These are phyloP conservation scores for Metridium senile DNA, from an alignment of 92 coral and sea anemone genomes.

Conservation along the genomic window DNA sequence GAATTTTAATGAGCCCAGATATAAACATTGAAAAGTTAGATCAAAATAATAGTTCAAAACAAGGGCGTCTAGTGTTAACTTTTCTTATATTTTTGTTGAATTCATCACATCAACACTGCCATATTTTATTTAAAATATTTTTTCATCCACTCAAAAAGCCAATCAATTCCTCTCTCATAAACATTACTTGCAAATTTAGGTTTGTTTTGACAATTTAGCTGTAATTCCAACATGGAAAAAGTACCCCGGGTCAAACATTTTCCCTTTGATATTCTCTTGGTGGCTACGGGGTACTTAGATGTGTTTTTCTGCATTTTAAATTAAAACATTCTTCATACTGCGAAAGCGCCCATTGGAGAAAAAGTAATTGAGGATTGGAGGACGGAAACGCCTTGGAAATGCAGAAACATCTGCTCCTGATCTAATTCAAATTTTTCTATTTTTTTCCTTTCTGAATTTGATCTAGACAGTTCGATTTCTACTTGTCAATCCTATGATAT, in stretches of 20 bases:
- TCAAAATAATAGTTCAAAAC: background rate
- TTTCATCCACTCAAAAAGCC: background rate
- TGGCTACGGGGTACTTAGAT: slow-evolving; percentile 1
- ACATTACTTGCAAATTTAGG: background rate
- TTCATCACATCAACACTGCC: background rate
- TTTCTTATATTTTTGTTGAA: background rate
- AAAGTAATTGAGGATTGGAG: slow-evolving; percentile 8
- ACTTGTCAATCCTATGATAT: background rate
- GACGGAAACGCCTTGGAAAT: slow-evolving; percentile 25
- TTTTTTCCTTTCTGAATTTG: background rate
- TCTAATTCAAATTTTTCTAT: slow-evolving; percentile 1
- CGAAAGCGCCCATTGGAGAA: slow-evolving; percentile 14
- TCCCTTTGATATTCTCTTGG: slow-evolving; percentile 19
- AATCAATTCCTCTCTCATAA: background rate
- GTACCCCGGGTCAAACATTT: background rate
- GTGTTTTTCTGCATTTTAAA: slow-evolving; percentile 8
- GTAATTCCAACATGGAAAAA: background rate
- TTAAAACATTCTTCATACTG: slow-evolving; percentile 9
- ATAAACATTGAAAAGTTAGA: background rate
- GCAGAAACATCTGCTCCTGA: slow-evolving; percentile 20
- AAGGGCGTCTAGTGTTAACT: slow-evolving; percentile 2
- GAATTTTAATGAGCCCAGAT: slow-evolving; percentile 31
- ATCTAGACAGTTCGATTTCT: background rate
- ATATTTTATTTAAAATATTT: background rate
- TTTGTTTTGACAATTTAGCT: background rate